These are phyloP conservation scores for Parasteatoda tepidariorum DNA, from an alignment of 1,140 invertebrate genomes.

Conservation along the genomic window DNA sequence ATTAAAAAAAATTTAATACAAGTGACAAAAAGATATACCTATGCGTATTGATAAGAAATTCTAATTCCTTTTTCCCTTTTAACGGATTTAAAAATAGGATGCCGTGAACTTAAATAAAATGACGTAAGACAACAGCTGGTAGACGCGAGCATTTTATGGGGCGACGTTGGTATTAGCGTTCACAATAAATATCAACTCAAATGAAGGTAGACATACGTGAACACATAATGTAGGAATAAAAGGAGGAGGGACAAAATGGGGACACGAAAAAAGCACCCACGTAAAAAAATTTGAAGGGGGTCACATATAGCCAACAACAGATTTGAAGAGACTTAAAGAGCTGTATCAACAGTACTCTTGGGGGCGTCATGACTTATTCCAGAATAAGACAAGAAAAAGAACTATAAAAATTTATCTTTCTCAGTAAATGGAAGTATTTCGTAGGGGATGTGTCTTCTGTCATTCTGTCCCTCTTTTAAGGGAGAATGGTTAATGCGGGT, in stretches of 20 bases:
- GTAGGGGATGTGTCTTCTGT: neutral
- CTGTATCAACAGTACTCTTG: slow-evolving; percentile 41
- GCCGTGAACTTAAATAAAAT: too few relatives aligned
- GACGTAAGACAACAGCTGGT: slow-evolving; percentile 37
- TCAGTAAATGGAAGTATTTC: neutral
- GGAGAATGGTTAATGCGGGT: neutral
- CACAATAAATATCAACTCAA: slow-evolving; percentile 1
- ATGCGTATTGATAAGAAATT: too few relatives aligned
- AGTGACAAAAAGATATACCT: too few relatives aligned
- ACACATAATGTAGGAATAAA: neutral
- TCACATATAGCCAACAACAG: slow-evolving; percentile 49
- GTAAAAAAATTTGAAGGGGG: neutral
- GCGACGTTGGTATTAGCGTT: slow-evolving; percentile 5
- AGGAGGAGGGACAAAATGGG: neutral
- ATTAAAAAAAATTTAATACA: too few relatives aligned
- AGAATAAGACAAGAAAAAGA: neutral
- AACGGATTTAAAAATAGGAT: too few relatives aligned
- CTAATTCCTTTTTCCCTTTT: too few relatives aligned
- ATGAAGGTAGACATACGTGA: neutral
- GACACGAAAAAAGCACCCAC: neutral
- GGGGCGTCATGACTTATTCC: slow-evolving; percentile 30
- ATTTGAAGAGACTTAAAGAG: slow-evolving; percentile 39
- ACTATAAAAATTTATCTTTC: slow-evolving; percentile 15
- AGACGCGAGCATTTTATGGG: slow-evolving; percentile 28
- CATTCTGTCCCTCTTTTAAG: neutral